These are phyloP conservation scores for Antedon mediterranea DNA, from an alignment of 53 echinoderm and acorn worm genomes.

Conservation along the genomic window DNA sequence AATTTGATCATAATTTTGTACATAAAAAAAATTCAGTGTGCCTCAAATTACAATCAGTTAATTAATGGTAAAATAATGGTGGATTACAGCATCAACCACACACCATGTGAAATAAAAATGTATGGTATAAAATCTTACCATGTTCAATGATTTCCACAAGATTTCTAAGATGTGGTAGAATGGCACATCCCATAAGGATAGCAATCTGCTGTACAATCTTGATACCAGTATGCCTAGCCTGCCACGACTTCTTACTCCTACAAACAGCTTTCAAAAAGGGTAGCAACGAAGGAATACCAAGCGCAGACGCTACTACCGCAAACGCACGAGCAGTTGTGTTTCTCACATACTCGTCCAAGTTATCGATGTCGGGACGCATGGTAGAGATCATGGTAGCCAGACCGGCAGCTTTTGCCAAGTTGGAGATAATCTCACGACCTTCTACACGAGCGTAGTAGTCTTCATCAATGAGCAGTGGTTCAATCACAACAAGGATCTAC, in stretches of 20 bases:
- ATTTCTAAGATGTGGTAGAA: slow-evolving; percentile 85
- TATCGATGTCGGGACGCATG: slow-evolving; percentile 98
- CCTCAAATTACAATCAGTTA: background rate
- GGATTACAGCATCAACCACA: background rate
- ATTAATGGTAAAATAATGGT: background rate
- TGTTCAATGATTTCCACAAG: slow-evolving; percentile 99
- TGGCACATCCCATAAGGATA: slow-evolving; percentile 98
- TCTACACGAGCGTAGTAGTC: slow-evolving; percentile 99
- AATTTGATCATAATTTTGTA: no score
- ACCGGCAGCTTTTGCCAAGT: slow-evolving; percentile 95
- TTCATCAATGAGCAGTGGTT: slow-evolving; percentile 94
- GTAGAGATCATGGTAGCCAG: slow-evolving; percentile 99
- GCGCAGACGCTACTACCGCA: slow-evolving; percentile 92
- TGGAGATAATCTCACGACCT: slow-evolving; percentile 98
- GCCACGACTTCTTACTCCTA: slow-evolving; percentile 98
- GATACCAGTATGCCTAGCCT: slow-evolving; percentile 97
- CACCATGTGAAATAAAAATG: no score
- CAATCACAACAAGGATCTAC: slow-evolving; percentile 96
- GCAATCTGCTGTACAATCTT: slow-evolving; percentile 99
- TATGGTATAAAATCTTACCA: slow-evolving; percentile 48
- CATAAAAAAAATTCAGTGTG: no score
- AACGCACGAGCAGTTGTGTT: slow-evolving; percentile 99
- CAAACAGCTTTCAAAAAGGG: slow-evolving; percentile 99
- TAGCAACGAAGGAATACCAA: slow-evolving; percentile 89
- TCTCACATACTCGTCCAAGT: slow-evolving; percentile 99